Evolutionary conservation across 2,113 vertebrate species (phyloP).

Genomic region (Arizona elegans): DNA sequence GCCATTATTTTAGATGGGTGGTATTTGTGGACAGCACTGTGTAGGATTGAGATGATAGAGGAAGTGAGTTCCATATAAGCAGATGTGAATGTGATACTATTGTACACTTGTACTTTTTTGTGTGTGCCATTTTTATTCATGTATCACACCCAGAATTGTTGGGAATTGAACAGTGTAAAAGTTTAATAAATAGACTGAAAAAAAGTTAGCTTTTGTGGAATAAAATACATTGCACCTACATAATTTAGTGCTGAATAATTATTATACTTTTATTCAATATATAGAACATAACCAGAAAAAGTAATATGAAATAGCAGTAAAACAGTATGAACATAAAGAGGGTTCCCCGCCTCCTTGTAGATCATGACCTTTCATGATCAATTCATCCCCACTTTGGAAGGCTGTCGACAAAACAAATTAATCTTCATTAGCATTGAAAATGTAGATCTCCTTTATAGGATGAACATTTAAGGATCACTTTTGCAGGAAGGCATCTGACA

Average conservation of each 20-base stretch:
- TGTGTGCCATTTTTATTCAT: not conserved
- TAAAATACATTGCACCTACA: not conserved
- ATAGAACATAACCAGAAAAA: not conserved
- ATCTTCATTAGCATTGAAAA: not conserved
- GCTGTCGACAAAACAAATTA: not conserved
- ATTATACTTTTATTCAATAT: constrained; percentile 3
- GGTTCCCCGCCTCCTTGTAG: not conserved
- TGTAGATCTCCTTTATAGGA: not conserved
- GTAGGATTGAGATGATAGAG: not conserved
- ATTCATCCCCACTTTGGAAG: not conserved
- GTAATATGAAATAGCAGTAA: not conserved
- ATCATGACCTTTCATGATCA: not conserved
- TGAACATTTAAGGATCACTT: not conserved
- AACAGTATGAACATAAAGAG: not conserved
- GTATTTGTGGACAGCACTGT: not conserved
- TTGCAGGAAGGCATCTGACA: not conserved
- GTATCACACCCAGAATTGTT: not conserved
- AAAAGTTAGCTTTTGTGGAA: not conserved
- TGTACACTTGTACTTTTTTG: not conserved
- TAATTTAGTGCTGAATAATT: not conserved
- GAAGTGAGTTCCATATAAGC: not conserved
- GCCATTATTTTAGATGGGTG: not conserved
- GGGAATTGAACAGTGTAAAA: not conserved
- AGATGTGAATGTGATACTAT: not conserved
- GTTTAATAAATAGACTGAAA: not conserved